Evolutionary conservation across 2,888 invertebrate genomes (phyloP).

Genomic region (Brachylomia viminalis): DNA sequence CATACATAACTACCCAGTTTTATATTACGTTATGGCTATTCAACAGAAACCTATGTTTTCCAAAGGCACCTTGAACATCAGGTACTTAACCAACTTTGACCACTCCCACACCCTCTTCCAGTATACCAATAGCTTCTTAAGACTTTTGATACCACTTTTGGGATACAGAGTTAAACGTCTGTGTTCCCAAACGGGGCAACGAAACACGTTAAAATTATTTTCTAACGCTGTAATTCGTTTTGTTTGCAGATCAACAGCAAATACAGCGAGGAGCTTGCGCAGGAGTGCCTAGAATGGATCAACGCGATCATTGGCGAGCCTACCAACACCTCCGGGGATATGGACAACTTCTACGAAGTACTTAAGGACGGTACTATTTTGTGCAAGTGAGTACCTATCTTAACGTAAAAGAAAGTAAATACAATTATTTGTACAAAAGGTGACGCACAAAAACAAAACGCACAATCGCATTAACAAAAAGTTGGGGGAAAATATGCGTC

Average conservation of each 20-base stretch:
- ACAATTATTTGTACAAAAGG: not conserved
- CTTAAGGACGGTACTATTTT: slow-evolving; percentile 97
- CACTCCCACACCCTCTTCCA: not conserved
- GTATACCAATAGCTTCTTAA: no score
- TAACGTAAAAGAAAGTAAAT: not conserved
- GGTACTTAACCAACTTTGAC: not conserved
- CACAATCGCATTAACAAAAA: not conserved
- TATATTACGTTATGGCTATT: not conserved
- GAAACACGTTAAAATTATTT: not conserved
- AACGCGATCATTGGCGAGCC: slow-evolving; percentile 96
- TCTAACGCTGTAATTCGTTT: slow-evolving; percentile 15
- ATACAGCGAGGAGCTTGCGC: slow-evolving; percentile 98
- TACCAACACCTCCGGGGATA: slow-evolving; percentile 96
- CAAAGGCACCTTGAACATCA: slow-evolving; percentile 6
- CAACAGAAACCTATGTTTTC: not conserved
- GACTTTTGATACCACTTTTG: no score
- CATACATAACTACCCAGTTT: not conserved
- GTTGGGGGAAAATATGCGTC: not conserved
- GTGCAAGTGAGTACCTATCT: slow-evolving; percentile 93
- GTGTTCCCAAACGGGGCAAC: not conserved
- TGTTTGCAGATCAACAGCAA: slow-evolving; percentile 97
- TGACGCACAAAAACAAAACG: not conserved
- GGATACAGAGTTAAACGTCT: no score
- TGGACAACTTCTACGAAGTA: slow-evolving; percentile 97
- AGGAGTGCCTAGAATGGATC: slow-evolving; percentile 98